Evolutionary conservation across 2,797 vertebrate species (phyloP).

Genomic region (Sebastiscus albofasciatus): DNA sequence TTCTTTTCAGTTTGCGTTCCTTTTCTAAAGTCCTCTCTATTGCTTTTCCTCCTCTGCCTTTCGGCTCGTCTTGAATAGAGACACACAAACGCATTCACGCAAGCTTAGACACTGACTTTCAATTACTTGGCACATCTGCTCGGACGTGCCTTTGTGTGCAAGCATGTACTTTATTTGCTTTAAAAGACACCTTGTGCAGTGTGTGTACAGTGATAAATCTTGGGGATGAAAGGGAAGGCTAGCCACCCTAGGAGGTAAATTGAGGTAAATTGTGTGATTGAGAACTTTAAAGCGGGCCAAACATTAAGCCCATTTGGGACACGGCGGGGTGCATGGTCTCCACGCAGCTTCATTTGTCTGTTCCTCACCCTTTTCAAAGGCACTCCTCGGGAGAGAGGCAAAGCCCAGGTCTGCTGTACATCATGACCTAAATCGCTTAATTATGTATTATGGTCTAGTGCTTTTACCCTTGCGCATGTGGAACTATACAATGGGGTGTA

Average conservation of each 20-base stretch:
- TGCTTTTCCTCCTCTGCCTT: constrained; percentile 12
- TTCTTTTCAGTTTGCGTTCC: constrained; percentile 30
- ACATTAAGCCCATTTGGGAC: constrained; percentile 71
- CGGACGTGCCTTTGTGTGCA: constrained; percentile 18
- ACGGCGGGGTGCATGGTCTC: constrained; percentile 39
- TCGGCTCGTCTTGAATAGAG: constrained; percentile 19
- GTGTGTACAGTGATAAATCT: constrained; percentile 41
- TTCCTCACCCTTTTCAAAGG: constrained; percentile 53
- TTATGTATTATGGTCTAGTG: constrained; percentile 33
- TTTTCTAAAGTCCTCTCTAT: constrained; percentile 20
- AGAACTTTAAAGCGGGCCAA: constrained; percentile 68
- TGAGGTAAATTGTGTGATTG: constrained; percentile 74
- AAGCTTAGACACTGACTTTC: constrained; percentile 35
- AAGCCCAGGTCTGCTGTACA: constrained; percentile 43
- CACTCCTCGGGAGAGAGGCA: constrained; percentile 34
- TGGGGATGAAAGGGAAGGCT: constrained; percentile 46
- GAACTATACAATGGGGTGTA: background rate
- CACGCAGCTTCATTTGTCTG: constrained; percentile 57
- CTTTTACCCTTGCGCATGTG: constrained; percentile 14
- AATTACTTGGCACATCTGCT: constrained; percentile 37
- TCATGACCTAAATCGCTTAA: constrained; percentile 55
- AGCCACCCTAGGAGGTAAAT: constrained; percentile 63
- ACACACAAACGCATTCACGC: constrained; percentile 1
- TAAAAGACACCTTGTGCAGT: constrained; percentile 35
- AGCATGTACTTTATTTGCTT: constrained; percentile 24